phyloP scores from a whole-genome alignment of 2,113 vertebrate species.

The Zosterops japonicus region DNA sequence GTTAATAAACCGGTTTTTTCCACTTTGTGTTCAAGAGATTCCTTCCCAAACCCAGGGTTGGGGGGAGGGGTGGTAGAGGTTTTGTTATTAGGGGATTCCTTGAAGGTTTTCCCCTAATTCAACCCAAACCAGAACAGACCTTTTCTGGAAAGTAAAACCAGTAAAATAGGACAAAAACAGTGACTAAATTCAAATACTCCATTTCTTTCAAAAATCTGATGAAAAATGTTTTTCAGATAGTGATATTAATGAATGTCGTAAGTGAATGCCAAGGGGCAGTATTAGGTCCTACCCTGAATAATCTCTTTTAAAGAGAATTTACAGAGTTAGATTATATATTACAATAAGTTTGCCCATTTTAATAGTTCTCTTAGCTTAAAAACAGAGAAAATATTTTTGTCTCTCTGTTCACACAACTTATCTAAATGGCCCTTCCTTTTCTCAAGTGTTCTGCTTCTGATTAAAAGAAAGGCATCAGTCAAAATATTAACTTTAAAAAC shows the following conservation, averaged over 20 bases:
- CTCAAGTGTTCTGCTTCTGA: background rate
- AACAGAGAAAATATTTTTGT: background rate
- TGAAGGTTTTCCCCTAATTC: too few species aligned
- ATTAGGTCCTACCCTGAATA: background rate
- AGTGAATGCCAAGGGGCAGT: background rate
- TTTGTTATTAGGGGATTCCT: too few species aligned
- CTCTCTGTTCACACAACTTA: background rate
- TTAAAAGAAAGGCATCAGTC: background rate
- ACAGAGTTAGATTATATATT: background rate
- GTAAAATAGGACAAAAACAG: background rate
- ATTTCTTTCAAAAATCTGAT: background rate
- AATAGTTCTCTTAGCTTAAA: background rate
- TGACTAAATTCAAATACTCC: background rate
- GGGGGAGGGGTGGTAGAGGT: too few species aligned
- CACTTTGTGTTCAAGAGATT: too few species aligned
- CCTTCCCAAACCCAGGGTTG: too few species aligned
- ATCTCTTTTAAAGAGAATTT: background rate
- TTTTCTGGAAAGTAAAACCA: background rate
- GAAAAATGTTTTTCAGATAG: background rate
- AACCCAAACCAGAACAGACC: too few species aligned
- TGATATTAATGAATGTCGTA: background rate
- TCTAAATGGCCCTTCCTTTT: background rate
- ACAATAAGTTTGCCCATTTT: background rate
- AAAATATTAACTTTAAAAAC: background rate
- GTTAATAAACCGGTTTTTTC: too few species aligned